Evolutionary conservation across 2,797 vertebrate genomes (phyloP), one percentile per base, ranked within the genome.

Genomic region (Hypotaenidia philippensis): DNA sequence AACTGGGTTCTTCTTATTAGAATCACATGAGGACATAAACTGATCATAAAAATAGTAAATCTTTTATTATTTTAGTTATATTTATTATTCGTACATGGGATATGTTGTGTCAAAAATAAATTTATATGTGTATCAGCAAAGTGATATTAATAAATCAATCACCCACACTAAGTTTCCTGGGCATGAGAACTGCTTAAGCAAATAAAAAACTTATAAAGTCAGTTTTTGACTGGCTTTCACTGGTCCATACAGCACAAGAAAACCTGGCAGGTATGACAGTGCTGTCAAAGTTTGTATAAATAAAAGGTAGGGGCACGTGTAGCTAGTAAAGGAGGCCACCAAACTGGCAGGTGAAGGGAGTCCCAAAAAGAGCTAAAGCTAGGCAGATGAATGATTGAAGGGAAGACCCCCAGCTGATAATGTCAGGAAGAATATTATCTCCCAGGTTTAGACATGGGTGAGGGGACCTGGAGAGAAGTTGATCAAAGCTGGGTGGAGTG

Each of bases 11-110:
- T 79, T 95, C 86, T 83, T 88, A 86, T 79, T 92, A 70, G 56
- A 96, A 95, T 94, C 94, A 92, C 29, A 92, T 70, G 75, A 66
- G 11, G 44, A 80, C 68, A 87, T 80, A 90, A 95, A 94, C 3
- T 31, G 44, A 81, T 87, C 59, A 69, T 91, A 90, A 90, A 95
- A 90, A 83, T 49, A 82, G 69, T 89, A 89, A 91, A 83, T 81
- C 72, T 90, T 66, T 91, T 95, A 85, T 89, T 85, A 78, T 77
- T 93, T 83, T 59, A 26, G 61, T 40, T 86, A 57, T 83, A 88
- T 93, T 88, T 95, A 94, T 91, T 89, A 70, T 84, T 86, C 2
- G 11, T 92, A 53, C 70, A 38, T 17, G 27, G 32, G 22, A 47
- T 63, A 55, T 66, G 70, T 68, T 83, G 38, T 66, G 56, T 89